A percentile compares a stretch with the other conserved stretches of the same genome.
Conservation (phyloP, 2,888 invertebrate genomes). For the Eupithecia pulchellata region DNA sequence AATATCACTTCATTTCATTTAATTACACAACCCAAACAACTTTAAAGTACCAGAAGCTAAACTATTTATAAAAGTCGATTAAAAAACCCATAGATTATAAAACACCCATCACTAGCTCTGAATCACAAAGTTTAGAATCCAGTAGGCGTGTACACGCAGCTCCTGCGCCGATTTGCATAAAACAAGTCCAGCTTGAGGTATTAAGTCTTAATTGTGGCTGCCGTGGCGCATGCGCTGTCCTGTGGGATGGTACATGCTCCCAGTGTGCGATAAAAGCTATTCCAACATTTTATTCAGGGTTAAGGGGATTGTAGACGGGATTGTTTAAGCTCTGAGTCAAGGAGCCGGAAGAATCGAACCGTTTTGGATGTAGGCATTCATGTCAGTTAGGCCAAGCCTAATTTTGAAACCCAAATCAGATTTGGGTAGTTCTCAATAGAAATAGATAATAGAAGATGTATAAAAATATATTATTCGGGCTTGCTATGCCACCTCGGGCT, state of each 20-base stretch:
- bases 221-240: conserved; percentile 62
- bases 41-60: background rate
- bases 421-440: too few species aligned
- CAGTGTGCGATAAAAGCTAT: conserved; percentile 68
- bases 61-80: conserved; percentile 19
- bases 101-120: conserved; percentile 16
- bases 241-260: conserved; percentile 75
- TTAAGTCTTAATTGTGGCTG: conserved; percentile 84
- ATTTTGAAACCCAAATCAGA: too few species aligned
- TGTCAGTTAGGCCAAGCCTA: too few species aligned
- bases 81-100: conserved; percentile 13
- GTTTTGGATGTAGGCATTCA: too few species aligned
- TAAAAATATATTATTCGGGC: too few species aligned
- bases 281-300: conserved; percentile 68
- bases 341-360: background rate
- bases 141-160: conserved; percentile 83
- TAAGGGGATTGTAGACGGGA: conserved; percentile 3
- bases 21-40: background rate
- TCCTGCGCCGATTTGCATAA: conserved; percentile 78
- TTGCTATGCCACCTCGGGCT: too few species aligned
- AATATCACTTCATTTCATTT: too few species aligned
- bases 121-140: conserved; percentile 50
- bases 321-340: background rate
- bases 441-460: background rate
- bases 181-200: conserved; percentile 80